Evolutionary conservation across 2,113 vertebrate species (phyloP), one percentile per base, ranked within the genome.

Genomic region (Promerops cafer): DNA sequence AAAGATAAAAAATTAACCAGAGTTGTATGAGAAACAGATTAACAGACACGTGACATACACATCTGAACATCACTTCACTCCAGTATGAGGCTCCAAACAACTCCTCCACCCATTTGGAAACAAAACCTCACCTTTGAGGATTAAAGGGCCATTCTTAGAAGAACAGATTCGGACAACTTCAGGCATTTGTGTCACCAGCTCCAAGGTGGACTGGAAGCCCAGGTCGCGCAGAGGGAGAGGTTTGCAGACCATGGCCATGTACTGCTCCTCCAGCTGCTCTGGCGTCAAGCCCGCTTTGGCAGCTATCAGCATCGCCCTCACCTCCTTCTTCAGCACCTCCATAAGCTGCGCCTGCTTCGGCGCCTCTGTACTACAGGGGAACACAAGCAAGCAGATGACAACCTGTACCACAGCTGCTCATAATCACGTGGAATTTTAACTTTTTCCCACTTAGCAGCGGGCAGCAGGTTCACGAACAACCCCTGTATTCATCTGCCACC

Each of bases 101-200:
- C 15, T 24, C 21, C 23, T 30, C 35, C 44, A 42, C 7, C 22
- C 16, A 0, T 4, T 3, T 42, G 12, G 56, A 85, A 68, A 23
- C 26, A 54, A 39, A 44, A 15, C 6, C 83, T 94, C 93, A 99
- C 99, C 99, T 96, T 96, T 98, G 33, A 99, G 96, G 27, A 97
- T 52, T 2, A 97, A 3, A 14, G 53, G 87, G 31, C 98, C 98
- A 64, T 98, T 97, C 18, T 49, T 17, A 8, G 26, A 66, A 40
- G 94, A 87, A 37, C 89, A 90, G 64, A 99, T 8, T 7, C 60
- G 93, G 53, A 99, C 98, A 44, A 98, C 98, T 21, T 99, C 99
- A 2, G 99, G 98, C 98, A 99, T 99, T 59, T 98, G 98, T 50
- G 95, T 81, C 57, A 98, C 97, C 98, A 99, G 97, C 82, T 99